Base-by-base conservation (phyloP, 2,888 invertebrate genomes). In the Nasonia oneida region DNA sequence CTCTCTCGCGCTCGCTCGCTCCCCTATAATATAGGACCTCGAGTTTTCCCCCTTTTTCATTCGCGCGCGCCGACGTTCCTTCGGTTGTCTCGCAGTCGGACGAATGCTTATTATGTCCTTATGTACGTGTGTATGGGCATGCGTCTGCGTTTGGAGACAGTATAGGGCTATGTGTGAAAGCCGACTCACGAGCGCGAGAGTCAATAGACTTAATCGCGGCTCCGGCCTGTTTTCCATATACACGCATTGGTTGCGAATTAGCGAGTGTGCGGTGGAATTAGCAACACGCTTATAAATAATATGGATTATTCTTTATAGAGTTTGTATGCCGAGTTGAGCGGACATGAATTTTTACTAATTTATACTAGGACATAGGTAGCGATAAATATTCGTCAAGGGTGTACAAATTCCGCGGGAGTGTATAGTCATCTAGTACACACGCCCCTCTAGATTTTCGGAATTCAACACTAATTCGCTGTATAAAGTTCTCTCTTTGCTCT, bases 201-300 rank as follows among this genome's bases (percentile, higher is more conserved):
- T 87, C 83, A 83, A 85, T 87, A 75, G 47, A 76, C 77, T 78
- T 70, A 57, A 83, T 80, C 71, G 53, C 67, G 33, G 53, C 61
- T n/a, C 37, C 29, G 29, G 29, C 37, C 61, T 75, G 29, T 75
- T 70, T 84, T 79, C 47, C 18, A 15, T 53, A 29, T 1, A 29
- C 29, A 14, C 37, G 15, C 67, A 3, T 18, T 15, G 64, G 50
- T 39, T n/a, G 29, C 50, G 79, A 6, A 18, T 18, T 64, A 29
- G 64, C 4, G 47, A 77, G 77, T 29, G 77, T n/a, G 71, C 10
- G 10, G 10, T 6, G 39, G 2, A 42, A 42, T 42, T 42, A 42
- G 42, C 29, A 29, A 29, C 29, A 29, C 29, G 29, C 42, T 6
- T 1, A 29, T 29, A 29, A 39, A 39, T 39, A 39, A 39, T 39